phyloP scores from a whole-genome alignment of 2,797 vertebrate genomes.

The Rhyacichthys aspro region DNA sequence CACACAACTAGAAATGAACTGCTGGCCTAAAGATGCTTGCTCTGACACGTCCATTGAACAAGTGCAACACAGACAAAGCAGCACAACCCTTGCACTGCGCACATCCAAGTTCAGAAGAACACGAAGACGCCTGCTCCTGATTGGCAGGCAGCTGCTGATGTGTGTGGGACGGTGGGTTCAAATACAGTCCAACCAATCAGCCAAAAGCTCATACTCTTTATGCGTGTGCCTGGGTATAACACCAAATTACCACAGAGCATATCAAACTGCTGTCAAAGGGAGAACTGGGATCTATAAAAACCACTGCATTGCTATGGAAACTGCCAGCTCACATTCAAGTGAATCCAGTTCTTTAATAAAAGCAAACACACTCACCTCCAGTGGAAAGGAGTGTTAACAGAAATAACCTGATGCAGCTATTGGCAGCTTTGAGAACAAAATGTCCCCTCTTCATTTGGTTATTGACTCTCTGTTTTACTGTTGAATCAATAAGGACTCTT shows the following conservation, averaged over 20 bases:
- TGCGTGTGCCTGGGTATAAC: slow-evolving; percentile 11
- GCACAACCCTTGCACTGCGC: background rate
- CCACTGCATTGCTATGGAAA: slow-evolving; percentile 54
- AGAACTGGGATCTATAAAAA: slow-evolving; percentile 48
- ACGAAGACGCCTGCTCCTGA: background rate
- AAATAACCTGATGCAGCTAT: slow-evolving; percentile 13
- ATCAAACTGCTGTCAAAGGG: slow-evolving; percentile 34
- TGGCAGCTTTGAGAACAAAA: slow-evolving; percentile 11
- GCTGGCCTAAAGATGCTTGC: no score
- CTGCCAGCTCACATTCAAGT: slow-evolving; percentile 30
- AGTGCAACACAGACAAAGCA: background rate
- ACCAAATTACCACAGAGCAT: slow-evolving; percentile 27
- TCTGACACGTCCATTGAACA: background rate
- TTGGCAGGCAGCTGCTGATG: slow-evolving; percentile 12
- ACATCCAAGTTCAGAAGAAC: background rate
- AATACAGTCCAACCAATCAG: slow-evolving; percentile 28
- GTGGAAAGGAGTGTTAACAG: slow-evolving; percentile 6
- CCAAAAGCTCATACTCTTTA: background rate
- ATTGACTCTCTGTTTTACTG: slow-evolving; percentile 16
- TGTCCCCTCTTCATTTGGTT: slow-evolving; percentile 15
- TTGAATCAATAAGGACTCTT: slow-evolving; percentile 18
- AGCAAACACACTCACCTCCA: slow-evolving; percentile 9
- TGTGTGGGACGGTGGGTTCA: slow-evolving; percentile 29
- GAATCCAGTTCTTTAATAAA: slow-evolving; percentile 5
- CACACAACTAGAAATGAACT: no score